Evolutionary conservation across 2,888 invertebrate genomes (phyloP).

Genomic region (Melangyna quadrimaculata): DNA sequence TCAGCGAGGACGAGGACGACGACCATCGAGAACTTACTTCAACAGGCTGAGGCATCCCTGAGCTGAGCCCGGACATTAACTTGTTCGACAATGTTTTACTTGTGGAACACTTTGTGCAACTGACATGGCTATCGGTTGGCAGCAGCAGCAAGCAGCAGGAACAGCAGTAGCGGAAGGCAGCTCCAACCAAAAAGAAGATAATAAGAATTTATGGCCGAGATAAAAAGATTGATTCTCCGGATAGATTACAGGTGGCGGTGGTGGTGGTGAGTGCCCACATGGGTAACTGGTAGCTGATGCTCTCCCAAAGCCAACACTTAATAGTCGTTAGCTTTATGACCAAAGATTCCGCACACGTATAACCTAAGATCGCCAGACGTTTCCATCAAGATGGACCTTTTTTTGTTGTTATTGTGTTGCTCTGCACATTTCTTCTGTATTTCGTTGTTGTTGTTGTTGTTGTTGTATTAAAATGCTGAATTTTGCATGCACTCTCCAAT

Average conservation of each 20-base stretch:
- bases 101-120: constrained; percentile 57
- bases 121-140: constrained; percentile 50
- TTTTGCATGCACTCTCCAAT: constrained; percentile 50
- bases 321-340: constrained; percentile 64
- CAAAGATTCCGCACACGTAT: constrained; percentile 58
- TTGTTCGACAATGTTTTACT: constrained; percentile 56
- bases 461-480: constrained; percentile 26
- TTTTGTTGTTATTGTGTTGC: background rate
- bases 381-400: constrained; percentile 20
- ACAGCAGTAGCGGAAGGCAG: background rate
- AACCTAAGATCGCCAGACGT: constrained; percentile 19
- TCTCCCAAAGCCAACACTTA: constrained; percentile 53
- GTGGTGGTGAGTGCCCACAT: constrained; percentile 62
- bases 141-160: constrained; percentile 10
- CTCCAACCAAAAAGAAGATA: constrained; percentile 47
- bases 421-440: no score
- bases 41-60: background rate
- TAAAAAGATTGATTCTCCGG: constrained; percentile 68
- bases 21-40: background rate
- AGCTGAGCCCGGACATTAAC: constrained; percentile 6
- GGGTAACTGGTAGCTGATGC: constrained; percentile 50
- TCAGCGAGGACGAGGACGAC: constrained; percentile 28
- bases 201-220: constrained; percentile 68
- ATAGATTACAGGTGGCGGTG: constrained; percentile 71
- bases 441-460: background rate